A percentile compares a stretch with the other conserved stretches of the same genome.
These are phyloP conservation scores for Thunnus thynnus DNA, from an alignment of 2,113 vertebrate genomes.

Conservation along the genomic window DNA sequence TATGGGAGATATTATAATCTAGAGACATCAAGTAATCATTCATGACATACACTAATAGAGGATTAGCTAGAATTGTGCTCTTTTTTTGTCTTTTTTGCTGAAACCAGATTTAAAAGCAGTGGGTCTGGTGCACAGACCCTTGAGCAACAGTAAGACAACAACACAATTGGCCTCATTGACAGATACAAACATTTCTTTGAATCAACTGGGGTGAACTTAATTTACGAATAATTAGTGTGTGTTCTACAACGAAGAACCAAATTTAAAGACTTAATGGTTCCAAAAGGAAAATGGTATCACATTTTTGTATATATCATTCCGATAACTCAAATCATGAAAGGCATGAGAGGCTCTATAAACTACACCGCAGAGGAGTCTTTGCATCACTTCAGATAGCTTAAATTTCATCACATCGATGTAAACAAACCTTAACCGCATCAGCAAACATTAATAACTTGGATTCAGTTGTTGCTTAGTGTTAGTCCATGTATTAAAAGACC, in stretches of 20 bases:
- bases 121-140: slow-evolving; percentile 29
- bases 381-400: slow-evolving; percentile 48
- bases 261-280: background rate
- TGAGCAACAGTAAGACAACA: background rate
- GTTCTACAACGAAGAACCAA: background rate
- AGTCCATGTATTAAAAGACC: slow-evolving; percentile 59
- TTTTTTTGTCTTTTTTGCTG: slow-evolving; percentile 3
- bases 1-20: too few relatives aligned
- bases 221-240: background rate
- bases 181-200: slow-evolving; percentile 4
- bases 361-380: slow-evolving; percentile 29
- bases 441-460: slow-evolving; percentile 76
- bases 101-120: slow-evolving; percentile 53
- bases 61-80: too few relatives aligned
- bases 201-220: background rate
- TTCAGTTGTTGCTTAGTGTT: slow-evolving; percentile 49
- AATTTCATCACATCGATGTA: slow-evolving; percentile 53
- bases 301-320: background rate
- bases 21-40: too few relatives aligned
- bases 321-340: background rate
- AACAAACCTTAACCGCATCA: slow-evolving; percentile 70
- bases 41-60: too few relatives aligned
- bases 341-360: slow-evolving; percentile 35
- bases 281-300: background rate
- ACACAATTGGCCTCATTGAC: slow-evolving; percentile 9